Conservation (phyloP, 2,113 vertebrate genomes). For the Ciconia boyciana region DNA sequence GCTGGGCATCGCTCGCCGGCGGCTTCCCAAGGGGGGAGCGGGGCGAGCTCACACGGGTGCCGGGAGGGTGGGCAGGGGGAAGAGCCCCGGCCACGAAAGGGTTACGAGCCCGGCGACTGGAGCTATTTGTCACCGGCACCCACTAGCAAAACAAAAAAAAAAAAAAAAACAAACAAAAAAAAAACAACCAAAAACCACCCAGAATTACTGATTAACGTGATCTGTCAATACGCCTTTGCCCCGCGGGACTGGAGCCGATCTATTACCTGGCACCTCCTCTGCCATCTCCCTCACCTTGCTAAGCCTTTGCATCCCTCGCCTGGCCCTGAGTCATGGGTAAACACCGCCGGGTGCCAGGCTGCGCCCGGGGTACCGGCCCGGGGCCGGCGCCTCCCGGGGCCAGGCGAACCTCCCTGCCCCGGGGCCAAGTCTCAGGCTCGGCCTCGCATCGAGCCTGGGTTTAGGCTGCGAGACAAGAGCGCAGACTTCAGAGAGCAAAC, state of each 20-base stretch:
- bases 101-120: neutral
- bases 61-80: neutral
- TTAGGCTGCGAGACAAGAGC: neutral
- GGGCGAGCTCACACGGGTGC: neutral
- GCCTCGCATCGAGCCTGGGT: neutral
- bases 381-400: conserved; percentile 32
- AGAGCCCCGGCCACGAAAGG: neutral
- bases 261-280: conserved; percentile 48
- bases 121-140: neutral
- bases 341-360: conserved; percentile 51
- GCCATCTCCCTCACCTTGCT: conserved; percentile 57
- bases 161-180: neutral
- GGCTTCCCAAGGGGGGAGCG: neutral
- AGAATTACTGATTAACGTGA: conserved; percentile 58
- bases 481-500: neutral
- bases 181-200: neutral
- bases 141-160: neutral
- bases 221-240: conserved; percentile 62
- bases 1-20: too few relatives aligned
- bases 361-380: neutral
- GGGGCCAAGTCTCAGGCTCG: neutral
- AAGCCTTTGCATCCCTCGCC: conserved; percentile 2
- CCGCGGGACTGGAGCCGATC: conserved; percentile 42
- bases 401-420: neutral
- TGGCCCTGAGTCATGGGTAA: conserved; percentile 53